Evolutionary conservation across 1,140 invertebrate species (phyloP).

Genomic region (Sesamia nonagrioides): DNA sequence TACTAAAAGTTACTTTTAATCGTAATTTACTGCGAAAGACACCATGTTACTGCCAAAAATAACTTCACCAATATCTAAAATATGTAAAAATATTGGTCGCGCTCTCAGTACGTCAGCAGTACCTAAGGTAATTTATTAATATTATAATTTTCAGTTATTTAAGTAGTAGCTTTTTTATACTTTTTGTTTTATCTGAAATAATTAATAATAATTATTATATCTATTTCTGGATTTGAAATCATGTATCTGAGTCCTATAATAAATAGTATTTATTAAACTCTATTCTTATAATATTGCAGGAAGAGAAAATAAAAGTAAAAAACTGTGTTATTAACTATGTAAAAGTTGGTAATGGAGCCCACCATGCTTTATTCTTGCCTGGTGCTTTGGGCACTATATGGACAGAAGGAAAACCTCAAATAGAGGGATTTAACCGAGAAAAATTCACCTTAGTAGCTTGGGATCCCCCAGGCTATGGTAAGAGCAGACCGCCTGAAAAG

Average conservation of each 20-base stretch:
- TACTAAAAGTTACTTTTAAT: background rate
- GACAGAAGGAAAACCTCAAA: slow-evolving; percentile 94
- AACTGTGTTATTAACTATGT: slow-evolving; percentile 91
- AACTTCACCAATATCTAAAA: slow-evolving; percentile 37
- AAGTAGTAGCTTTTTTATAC: slow-evolving; percentile 19
- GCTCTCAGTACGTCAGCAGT: slow-evolving; percentile 54
- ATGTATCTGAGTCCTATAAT: no score
- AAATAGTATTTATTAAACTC: background rate
- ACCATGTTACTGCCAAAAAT: slow-evolving; percentile 53
- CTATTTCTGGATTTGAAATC: background rate
- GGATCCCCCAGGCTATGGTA: slow-evolving; percentile 96
- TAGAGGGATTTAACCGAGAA: slow-evolving; percentile 90
- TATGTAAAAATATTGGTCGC: slow-evolving; percentile 42
- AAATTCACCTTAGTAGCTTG: slow-evolving; percentile 94
- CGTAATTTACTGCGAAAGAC: background rate
- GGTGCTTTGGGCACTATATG: slow-evolving; percentile 93
- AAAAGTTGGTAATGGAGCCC: slow-evolving; percentile 90
- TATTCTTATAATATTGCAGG: slow-evolving; percentile 62
- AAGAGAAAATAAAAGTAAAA: slow-evolving; percentile 88
- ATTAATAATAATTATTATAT: no score
- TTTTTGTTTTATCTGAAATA: background rate
- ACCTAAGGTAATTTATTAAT: slow-evolving; percentile 55
- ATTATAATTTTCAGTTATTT: slow-evolving; percentile 1
- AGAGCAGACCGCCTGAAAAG: slow-evolving; percentile 93
- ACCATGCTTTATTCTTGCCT: slow-evolving; percentile 92